Percentiles rank a stretch among this genome's conserved stretches.
Conservation (phyloP, 2,797 vertebrate species). For the Echiichthys vipera region DNA sequence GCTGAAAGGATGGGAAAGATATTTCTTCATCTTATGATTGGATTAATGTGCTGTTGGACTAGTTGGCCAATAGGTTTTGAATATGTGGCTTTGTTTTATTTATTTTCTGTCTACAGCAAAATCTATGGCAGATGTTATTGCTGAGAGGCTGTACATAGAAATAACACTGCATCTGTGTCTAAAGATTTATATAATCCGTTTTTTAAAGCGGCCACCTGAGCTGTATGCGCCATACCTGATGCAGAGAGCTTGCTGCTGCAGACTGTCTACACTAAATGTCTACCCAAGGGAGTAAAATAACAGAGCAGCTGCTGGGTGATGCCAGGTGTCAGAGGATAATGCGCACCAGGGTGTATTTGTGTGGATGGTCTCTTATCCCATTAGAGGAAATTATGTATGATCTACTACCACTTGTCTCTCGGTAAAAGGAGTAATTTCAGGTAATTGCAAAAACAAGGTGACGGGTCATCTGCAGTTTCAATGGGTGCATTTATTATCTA, state of each 20-base stretch:
- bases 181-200: not conserved
- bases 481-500: no score
- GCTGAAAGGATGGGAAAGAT: not conserved
- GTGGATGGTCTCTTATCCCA: conserved; percentile 4
- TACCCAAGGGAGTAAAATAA: not conserved
- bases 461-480: not conserved
- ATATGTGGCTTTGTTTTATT: not conserved
- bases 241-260: not conserved
- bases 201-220: not conserved
- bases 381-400: not conserved
- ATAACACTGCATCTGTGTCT: not conserved
- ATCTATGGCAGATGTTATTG: conserved; percentile 4
- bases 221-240: not conserved
- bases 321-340: conserved; percentile 8
- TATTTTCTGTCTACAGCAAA: not conserved
- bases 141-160: not conserved
- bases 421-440: not conserved
- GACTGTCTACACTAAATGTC: not conserved
- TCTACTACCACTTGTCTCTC: no score
- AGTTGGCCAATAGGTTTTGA: not conserved
- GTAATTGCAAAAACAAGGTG: not conserved
- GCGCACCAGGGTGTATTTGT: not conserved
- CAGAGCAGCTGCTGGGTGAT: not conserved
- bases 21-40: not conserved
- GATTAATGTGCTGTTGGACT: not conserved